Percentiles rank a stretch among this genome's conserved stretches.
phyloP scores from a whole-genome alignment of 2,113 vertebrate genomes.

The Semnopithecus entellus region DNA sequence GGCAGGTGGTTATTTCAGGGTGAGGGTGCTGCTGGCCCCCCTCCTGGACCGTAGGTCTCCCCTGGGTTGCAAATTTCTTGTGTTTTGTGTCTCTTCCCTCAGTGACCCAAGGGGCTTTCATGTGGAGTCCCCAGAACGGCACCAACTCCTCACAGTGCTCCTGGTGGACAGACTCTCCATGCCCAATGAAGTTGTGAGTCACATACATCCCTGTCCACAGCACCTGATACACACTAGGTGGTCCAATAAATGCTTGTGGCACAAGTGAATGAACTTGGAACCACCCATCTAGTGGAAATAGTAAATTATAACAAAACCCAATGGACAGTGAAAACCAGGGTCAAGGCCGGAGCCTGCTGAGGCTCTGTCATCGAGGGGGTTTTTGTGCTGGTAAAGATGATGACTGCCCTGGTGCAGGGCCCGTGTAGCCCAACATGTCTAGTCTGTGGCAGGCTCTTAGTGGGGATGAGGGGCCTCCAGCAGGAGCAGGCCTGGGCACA shows the following conservation, averaged over 20 bases:
- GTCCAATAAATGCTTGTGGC: neutral
- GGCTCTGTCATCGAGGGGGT: too few species aligned
- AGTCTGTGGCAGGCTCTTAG: neutral
- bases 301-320: neutral
- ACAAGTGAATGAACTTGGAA: neutral
- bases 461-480: neutral
- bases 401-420: neutral
- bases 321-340: neutral
- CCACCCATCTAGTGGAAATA: neutral
- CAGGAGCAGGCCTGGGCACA: neutral
- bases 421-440: neutral
- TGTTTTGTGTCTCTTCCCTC: neutral
- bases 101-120: neutral
- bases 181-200: accelerated
- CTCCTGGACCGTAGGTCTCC: too few species aligned
- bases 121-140: accelerated
- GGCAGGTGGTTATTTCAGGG: neutral
- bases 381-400: neutral
- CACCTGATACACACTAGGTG: neutral
- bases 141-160: neutral
- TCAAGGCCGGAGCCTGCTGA: neutral
- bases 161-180: neutral
- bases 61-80: neutral
- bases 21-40: neutral
- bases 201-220: accelerated